phyloP scores from a whole-genome alignment of 2,113 vertebrate species.

The Rhea pennata region DNA sequence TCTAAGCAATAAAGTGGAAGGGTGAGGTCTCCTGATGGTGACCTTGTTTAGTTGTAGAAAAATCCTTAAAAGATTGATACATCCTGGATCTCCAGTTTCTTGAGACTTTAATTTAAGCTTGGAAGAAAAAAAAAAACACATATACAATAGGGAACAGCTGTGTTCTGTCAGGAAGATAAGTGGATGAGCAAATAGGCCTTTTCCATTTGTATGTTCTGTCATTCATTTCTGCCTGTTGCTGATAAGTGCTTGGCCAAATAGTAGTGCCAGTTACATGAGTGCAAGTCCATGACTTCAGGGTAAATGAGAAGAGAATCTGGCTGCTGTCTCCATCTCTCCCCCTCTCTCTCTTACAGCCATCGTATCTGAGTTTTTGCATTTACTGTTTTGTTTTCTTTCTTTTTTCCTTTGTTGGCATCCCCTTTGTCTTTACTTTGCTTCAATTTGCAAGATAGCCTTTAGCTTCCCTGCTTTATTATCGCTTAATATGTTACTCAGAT shows the following conservation, averaged over 20 bases:
- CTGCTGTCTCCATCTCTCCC: background rate
- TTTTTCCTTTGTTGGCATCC: background rate
- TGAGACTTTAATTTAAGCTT: background rate
- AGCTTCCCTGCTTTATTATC: fast-evolving
- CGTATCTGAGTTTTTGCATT: background rate
- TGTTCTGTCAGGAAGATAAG: background rate
- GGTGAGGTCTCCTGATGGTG: background rate
- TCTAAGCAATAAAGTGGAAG: background rate
- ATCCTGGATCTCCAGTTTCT: background rate
- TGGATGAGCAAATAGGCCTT: background rate
- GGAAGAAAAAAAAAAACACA: fast-evolving
- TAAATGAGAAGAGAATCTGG: background rate
- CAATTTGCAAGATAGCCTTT: background rate
- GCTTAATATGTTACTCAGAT: fast-evolving
- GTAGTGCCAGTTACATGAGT: background rate
- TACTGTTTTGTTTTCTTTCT: background rate
- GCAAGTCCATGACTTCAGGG: background rate
- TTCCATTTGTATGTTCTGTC: background rate
- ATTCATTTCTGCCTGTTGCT: conserved; percentile 3
- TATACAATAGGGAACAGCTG: background rate
- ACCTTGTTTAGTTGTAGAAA: background rate
- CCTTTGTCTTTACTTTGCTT: background rate
- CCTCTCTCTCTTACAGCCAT: background rate
- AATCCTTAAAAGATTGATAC: background rate
- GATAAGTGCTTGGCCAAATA: background rate